These are phyloP conservation scores for Watsonalla cultraria DNA, from an alignment of 2,888 invertebrate species.

Conservation along the genomic window DNA sequence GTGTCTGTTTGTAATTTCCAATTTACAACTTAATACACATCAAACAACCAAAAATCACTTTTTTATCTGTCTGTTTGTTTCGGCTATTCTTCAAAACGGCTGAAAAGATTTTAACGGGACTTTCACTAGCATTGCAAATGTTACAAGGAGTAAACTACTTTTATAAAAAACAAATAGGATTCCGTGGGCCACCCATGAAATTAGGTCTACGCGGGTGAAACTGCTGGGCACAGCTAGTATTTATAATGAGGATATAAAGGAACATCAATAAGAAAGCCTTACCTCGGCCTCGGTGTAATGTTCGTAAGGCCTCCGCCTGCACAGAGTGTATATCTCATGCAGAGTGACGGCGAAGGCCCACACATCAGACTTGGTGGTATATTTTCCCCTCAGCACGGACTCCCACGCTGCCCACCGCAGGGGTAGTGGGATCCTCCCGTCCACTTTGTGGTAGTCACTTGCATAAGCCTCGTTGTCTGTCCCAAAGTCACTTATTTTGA, in stretches of 20 bases:
- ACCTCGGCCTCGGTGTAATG: constrained; percentile 87
- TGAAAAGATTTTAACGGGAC: too few species aligned
- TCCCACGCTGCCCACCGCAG: constrained; percentile 96
- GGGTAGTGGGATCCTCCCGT: constrained; percentile 87
- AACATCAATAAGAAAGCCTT: not conserved
- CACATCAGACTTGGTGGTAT: constrained; percentile 93
- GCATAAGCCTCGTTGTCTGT: constrained; percentile 89
- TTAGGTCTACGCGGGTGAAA: too few species aligned
- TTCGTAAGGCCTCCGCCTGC: constrained; percentile 87
- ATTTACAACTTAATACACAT: too few species aligned
- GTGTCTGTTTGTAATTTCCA: too few species aligned
- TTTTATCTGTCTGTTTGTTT: too few species aligned
- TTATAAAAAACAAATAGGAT: too few species aligned
- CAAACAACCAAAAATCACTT: too few species aligned
- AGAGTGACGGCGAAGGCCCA: constrained; percentile 94
- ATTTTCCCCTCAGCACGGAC: constrained; percentile 87
- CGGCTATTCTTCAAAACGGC: too few species aligned
- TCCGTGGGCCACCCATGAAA: too few species aligned
- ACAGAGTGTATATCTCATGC: constrained; percentile 90
- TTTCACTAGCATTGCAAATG: too few species aligned
- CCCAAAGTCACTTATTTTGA: constrained; percentile 92
- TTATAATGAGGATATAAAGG: not conserved
- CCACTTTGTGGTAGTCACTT: constrained; percentile 89
- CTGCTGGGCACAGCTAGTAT: too few species aligned
- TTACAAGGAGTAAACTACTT: too few species aligned